Evolutionary conservation across 2,113 vertebrate genomes (phyloP).

Genomic region (Alexandromys fortis): DNA sequence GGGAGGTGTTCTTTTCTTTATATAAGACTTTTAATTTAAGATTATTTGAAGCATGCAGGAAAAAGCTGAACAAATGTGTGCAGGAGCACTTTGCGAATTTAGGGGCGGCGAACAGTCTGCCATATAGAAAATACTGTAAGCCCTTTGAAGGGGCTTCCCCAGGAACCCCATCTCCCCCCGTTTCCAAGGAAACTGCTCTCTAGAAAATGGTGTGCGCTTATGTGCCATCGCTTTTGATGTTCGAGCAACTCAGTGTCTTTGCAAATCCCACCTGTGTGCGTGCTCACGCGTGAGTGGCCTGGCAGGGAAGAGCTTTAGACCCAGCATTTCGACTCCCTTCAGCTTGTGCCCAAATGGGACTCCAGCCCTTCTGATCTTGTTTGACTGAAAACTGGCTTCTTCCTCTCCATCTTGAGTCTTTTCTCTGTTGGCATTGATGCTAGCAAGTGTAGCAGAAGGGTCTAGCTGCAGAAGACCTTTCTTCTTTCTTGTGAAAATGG

Average conservation of each 20-base stretch:
- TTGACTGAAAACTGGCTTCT: not conserved
- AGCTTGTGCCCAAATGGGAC: not conserved
- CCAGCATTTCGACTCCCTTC: not conserved
- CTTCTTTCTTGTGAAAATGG: not conserved
- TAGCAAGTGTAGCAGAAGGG: not conserved
- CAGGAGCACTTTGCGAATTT: not conserved
- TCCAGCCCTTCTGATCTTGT: not conserved
- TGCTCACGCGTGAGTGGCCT: not conserved
- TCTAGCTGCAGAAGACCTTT: not conserved
- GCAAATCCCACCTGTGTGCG: not conserved
- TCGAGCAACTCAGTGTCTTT: not conserved
- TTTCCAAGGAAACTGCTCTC: not conserved
- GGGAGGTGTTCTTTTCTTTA: not conserved
- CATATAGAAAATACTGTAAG: not conserved
- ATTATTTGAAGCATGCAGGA: not conserved
- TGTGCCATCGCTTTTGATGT: not conserved
- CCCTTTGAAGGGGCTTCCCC: not conserved
- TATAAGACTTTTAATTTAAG: not conserved
- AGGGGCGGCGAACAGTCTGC: not conserved
- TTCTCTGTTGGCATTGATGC: not conserved
- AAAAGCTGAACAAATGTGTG: not conserved
- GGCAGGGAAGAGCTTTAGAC: not conserved
- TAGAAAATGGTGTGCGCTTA: rapidly evolving
- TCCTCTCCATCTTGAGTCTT: not conserved
- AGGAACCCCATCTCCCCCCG: not conserved